Evolutionary conservation across 2,113 vertebrate species (phyloP), one percentile per base, ranked within the genome.

Genomic region (Rhinopomastus cyanomelas): DNA sequence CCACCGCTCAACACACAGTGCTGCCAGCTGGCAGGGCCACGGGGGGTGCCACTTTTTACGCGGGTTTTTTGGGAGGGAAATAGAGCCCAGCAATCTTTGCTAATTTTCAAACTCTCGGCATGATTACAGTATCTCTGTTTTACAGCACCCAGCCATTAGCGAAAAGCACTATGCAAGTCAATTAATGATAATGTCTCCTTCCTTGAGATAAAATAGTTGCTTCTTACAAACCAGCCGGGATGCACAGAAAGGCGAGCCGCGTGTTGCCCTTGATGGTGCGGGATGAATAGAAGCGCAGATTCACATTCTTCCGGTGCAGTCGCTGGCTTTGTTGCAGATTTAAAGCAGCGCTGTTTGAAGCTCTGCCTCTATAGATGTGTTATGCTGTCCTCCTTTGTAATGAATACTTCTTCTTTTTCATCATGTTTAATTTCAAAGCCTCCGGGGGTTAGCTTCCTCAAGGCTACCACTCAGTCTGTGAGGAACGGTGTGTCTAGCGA

Each of bases 371-470:
- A 73, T 78, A 55, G 68, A 77, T 57, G 56, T 65, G 78, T 49
- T 93, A 10, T 21, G 75, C 92, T 67, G 74, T 89, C 60, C 60
- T 91, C 76, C 74, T 95, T 89, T 93, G 95, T 86, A 75, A 93
- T 68, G 90, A 96, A 94, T 49, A 55, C 65, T 39, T 82, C 37
- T 79, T 22, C 62, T 60, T 93, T 95, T 96, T 81, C 86, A 92
- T 97, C 21, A 52, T 84, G 96, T 95, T 96, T 96, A 94, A 94
- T 97, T 94, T 95, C 91, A 90, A 91, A 96, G 76, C 81, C 74
- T 60, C 65, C 55, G 14, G 64, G 53, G 79, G 44, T n/a, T 95
- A 74, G 48, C 56, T 74, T 90, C 66, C 93, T 93, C 88, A 93
- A 74, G 89, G 57, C 57, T 94, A 26, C 62, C 68, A 74, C 66